These are phyloP conservation scores for Anthoscopus minutus DNA, from an alignment of 2,113 vertebrate species.

Conservation along the genomic window DNA sequence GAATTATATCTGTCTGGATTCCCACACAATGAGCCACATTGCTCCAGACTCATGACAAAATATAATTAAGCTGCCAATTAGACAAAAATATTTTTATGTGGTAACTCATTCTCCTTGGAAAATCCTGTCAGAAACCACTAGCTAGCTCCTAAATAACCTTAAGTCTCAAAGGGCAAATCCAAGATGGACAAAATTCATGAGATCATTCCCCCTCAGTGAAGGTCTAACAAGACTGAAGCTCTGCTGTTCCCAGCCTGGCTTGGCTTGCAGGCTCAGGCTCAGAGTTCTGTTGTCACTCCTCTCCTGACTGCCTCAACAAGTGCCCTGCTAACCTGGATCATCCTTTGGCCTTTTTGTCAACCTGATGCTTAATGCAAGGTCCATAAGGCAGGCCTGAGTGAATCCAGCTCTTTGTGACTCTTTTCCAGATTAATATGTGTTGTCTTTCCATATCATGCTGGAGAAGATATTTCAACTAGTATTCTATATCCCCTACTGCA, in stretches of 20 bases:
- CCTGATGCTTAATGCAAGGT: neutral
- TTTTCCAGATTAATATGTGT: neutral
- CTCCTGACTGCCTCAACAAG: neutral
- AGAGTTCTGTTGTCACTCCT: neutral
- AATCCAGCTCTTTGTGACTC: neutral
- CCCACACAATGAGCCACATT: neutral
- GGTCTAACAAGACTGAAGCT: neutral
- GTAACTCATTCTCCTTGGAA: neutral
- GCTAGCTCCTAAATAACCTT: neutral
- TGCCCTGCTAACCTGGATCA: neutral
- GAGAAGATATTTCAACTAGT: neutral
- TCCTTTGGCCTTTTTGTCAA: neutral
- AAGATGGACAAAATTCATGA: neutral
- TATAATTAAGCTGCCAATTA: constrained; percentile 6
- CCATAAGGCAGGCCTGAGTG: neutral
- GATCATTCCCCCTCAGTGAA: neutral
- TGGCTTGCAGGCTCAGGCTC: neutral
- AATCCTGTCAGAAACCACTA: neutral
- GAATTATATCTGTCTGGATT: constrained; percentile 9
- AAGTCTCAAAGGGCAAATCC: neutral
- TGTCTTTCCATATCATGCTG: neutral
- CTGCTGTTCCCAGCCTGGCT: neutral
- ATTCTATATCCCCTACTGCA: neutral
- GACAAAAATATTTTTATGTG: constrained; percentile 1
- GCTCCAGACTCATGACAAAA: neutral